phyloP scores from a whole-genome alignment of 2,797 vertebrate genomes.

The Knipowitschia caucasica region DNA sequence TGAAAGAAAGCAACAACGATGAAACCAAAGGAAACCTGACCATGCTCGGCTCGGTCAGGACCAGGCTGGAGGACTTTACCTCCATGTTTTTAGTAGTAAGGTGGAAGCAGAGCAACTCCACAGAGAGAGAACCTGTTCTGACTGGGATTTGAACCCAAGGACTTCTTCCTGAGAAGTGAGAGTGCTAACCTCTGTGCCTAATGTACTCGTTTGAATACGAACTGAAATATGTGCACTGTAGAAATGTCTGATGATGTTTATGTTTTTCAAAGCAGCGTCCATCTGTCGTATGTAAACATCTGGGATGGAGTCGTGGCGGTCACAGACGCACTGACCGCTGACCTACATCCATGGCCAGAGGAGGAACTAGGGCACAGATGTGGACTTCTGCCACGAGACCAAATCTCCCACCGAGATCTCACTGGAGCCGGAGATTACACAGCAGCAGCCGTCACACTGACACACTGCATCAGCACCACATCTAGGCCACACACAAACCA shows the following conservation, averaged over 20 bases:
- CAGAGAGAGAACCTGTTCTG: too few species aligned
- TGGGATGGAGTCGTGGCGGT: neutral
- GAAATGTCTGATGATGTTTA: neutral
- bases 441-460: constrained; percentile 27
- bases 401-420: constrained; percentile 30
- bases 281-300: neutral
- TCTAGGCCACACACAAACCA: constrained; percentile 3
- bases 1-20: too few species aligned
- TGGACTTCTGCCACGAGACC: constrained; percentile 30
- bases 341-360: constrained; percentile 46
- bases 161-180: too few species aligned
- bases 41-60: too few species aligned
- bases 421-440: constrained; percentile 46
- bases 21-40: too few species aligned
- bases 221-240: neutral
- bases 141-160: too few species aligned
- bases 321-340: constrained; percentile 41
- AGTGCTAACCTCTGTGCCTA: neutral
- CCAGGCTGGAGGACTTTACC: too few species aligned
- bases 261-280: neutral
- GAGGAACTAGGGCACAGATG: constrained; percentile 71
- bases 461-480: neutral
- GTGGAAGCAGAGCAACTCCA: too few species aligned
- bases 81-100: too few species aligned
- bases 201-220: neutral